Conservation (phyloP, 2,888 invertebrate species). For the Leptogaster cylindrica region DNA sequence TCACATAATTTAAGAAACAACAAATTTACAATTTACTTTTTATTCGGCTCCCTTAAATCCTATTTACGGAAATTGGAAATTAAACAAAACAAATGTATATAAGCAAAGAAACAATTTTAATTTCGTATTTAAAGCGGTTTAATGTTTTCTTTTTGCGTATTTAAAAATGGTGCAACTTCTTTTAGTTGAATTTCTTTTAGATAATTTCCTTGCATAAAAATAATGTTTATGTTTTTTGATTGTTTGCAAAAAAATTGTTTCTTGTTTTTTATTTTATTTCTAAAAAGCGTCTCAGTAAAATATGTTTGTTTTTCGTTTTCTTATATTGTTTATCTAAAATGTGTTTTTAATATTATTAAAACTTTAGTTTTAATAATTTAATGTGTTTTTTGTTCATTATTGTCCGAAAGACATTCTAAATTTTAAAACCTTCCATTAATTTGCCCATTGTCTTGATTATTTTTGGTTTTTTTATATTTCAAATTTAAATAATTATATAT, state of each 20-base stretch:
- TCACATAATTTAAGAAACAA: conserved; percentile 23
- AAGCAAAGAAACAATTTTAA: no score
- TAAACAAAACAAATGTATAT: no score
- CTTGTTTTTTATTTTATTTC: no score
- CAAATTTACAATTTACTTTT: neutral
- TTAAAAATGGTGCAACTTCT: neutral
- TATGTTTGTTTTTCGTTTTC: neutral
- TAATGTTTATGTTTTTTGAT: neutral
- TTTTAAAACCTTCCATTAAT: conserved; percentile 9
- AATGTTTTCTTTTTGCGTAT: neutral
- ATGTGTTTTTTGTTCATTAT: conserved; percentile 34
- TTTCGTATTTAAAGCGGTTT: no score
- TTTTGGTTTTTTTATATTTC: conserved; percentile 5
- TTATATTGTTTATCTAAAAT: conserved; percentile 18
- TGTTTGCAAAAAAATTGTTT: no score
- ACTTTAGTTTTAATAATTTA: no score
- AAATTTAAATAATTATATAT: neutral
- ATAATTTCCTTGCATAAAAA: conserved; percentile 16
- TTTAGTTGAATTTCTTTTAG: conserved; percentile 1
- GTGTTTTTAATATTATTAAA: conserved; percentile 8
- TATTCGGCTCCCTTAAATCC: no score
- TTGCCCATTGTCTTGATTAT: neutral
- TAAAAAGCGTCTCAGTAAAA: no score
- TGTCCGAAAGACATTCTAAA: conserved; percentile 30
- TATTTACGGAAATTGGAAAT: no score